phyloP scores from a whole-genome alignment of 2,797 vertebrate species.

The Ptychadena robeensis region DNA sequence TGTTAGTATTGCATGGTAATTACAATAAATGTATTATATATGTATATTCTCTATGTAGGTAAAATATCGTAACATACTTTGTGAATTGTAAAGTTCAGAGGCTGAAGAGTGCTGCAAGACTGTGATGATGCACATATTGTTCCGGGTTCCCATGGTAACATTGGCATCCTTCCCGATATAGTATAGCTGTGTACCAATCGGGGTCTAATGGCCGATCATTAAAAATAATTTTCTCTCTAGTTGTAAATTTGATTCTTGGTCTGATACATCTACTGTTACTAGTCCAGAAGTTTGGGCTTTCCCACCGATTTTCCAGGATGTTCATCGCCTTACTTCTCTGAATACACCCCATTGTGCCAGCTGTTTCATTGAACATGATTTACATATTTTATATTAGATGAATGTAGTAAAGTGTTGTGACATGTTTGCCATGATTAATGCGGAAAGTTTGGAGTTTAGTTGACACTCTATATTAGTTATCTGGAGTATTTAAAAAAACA shows the following conservation, averaged over 20 bases:
- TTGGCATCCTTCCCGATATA: background rate
- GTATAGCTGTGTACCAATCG: constrained; percentile 4
- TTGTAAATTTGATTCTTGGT: background rate
- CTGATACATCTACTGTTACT: background rate
- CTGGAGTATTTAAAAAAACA: too few relatives aligned
- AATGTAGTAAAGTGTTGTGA: too few relatives aligned
- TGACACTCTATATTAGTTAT: too few relatives aligned
- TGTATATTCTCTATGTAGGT: too few relatives aligned
- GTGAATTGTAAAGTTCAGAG: background rate
- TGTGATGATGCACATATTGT: background rate
- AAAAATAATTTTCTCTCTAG: background rate
- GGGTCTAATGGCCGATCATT: background rate
- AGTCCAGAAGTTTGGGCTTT: background rate
- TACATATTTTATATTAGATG: too few relatives aligned
- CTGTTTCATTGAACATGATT: too few relatives aligned
- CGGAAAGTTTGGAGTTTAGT: too few relatives aligned
- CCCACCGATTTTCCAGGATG: background rate
- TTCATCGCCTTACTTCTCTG: background rate
- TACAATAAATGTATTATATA: too few relatives aligned
- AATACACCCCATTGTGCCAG: background rate
- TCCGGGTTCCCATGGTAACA: constrained; percentile 16
- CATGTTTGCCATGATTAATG: too few relatives aligned
- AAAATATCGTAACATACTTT: background rate
- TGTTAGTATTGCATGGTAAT: background rate
- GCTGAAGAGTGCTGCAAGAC: background rate